Evolutionary conservation across 2,888 invertebrate genomes (phyloP), one percentile per base, ranked within the genome.

Genomic region (Apamea sordens): DNA sequence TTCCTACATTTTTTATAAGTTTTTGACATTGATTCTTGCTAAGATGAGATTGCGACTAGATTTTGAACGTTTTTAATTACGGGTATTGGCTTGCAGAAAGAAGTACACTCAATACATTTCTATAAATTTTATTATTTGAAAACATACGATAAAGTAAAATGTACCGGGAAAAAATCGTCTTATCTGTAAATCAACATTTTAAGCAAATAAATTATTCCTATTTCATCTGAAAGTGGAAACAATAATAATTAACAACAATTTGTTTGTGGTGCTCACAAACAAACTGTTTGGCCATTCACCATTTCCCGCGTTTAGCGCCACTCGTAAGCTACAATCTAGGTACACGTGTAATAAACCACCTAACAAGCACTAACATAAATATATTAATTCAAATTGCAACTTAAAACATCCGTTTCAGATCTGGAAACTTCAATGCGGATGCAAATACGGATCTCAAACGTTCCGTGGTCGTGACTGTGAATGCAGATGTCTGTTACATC

Each of bases 401-500:
- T 78, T 77, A 81, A 87, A 88, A 79, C 86, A 86, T 80, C 80
- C 73, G 73, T 68, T 76, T 83, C 77, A 78, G 79, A 78, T 77
- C 76, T 47, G 53, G 53, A 72, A 75, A 67, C 86, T 84, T 86
- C 78, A 86, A 80, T 84, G 75, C 82, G 79, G 76, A 88, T 88
- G 84, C 81, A 88, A 87, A 88, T 86, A 81, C 76, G 76, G 74
- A 86, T 79, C 79, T 84, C 70, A 80, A 87, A 79, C 84, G 87
- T 64, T 81, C 63, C 65, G 78, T 71, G 86, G 76, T 86, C 88
- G 88, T 87, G 87, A 79, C 86, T 80, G 69, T 87, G 88, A 87
- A 87, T 87, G 77, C 74, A 82, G 79, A 88, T 82, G 79, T 77
- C 81, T 76, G 74, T 77, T 72, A 83, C 86, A 72, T 79, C 41